These are phyloP conservation scores for Hyalella azteca DNA, from an alignment of 2,888 invertebrate genomes.

Conservation along the genomic window DNA sequence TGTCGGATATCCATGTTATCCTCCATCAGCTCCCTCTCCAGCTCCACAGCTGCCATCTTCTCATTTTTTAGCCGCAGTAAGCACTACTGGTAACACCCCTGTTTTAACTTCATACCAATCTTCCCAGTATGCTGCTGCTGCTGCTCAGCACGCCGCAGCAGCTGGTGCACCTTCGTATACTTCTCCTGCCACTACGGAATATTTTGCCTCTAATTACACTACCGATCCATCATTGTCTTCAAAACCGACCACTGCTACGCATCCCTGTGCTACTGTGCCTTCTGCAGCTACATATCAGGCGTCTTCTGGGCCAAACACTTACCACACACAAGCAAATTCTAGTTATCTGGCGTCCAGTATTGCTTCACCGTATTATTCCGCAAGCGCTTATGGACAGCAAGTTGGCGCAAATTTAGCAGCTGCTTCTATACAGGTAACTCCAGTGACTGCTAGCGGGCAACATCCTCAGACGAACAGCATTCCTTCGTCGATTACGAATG, in stretches of 20 bases:
- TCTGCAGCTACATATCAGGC: background rate
- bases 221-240: too few species aligned
- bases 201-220: background rate
- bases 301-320: background rate
- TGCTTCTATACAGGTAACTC: background rate
- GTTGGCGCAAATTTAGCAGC: background rate
- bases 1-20: constrained; percentile 38
- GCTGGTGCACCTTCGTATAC: background rate
- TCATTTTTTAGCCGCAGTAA: background rate
- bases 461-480: background rate
- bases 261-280: background rate
- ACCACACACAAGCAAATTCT: background rate
- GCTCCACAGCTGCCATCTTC: constrained; percentile 37
- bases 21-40: constrained; percentile 51
- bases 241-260: too few species aligned
- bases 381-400: background rate
- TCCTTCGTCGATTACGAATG: background rate
- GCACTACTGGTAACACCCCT: background rate
- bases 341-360: background rate
- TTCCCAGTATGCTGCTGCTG: constrained; percentile 43
- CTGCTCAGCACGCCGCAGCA: constrained; percentile 14
- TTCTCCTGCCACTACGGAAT: background rate
- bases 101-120: constrained; percentile 52
- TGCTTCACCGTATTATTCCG: too few species aligned
- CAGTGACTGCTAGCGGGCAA: background rate